Evolutionary conservation across 2,797 vertebrate genomes (phyloP).

Genomic region (Siniperca undulata): DNA sequence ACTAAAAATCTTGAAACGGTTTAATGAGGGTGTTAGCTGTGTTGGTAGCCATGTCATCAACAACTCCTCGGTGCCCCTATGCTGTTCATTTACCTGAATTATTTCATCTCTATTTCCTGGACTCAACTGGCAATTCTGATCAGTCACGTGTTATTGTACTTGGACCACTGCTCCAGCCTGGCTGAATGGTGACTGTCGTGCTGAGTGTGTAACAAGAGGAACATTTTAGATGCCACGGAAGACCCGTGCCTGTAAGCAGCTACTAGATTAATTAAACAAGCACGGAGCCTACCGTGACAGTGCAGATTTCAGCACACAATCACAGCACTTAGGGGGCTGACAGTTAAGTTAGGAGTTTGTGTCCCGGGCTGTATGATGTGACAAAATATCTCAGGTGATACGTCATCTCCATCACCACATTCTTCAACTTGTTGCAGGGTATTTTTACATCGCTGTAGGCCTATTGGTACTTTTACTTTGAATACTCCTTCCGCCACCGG

Average conservation of each 20-base stretch:
- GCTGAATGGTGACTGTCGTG: not conserved
- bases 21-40: not conserved
- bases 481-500: too few species aligned
- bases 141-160: not conserved
- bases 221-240: not conserved
- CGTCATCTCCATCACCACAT: not conserved
- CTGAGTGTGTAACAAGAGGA: not conserved
- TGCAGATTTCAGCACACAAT: too few species aligned
- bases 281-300: not conserved
- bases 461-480: not conserved
- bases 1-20: not conserved
- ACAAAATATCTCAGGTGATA: not conserved
- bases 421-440: not conserved
- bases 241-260: not conserved
- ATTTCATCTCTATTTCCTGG: not conserved
- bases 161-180: not conserved
- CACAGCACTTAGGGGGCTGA: not conserved
- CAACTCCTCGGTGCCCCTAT: not conserved
- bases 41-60: not conserved
- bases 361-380: not conserved
- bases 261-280: not conserved
- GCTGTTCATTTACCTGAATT: not conserved
- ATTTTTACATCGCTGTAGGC: not conserved
- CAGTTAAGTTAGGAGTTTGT: not conserved
- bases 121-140: not conserved